Evolutionary conservation across 2,888 invertebrate species (phyloP).

Genomic region (Acrocyrtus sp.): DNA sequence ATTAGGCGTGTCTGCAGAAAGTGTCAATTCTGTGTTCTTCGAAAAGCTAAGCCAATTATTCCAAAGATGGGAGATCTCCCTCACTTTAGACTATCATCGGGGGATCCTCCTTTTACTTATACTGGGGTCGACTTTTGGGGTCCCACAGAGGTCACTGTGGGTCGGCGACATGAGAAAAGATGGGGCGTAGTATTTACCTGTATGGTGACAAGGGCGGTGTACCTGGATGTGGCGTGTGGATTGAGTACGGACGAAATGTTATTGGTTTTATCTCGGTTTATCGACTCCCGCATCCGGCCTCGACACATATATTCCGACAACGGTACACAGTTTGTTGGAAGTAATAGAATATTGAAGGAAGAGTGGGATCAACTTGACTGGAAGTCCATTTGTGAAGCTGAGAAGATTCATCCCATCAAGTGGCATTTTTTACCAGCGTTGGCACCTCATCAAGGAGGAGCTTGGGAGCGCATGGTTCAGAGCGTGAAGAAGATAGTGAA

Average conservation of each 20-base stretch:
- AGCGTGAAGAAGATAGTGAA: neutral
- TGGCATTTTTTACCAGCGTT: neutral
- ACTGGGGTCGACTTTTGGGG: slow-evolving; percentile 53
- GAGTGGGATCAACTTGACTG: neutral
- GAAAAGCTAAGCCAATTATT: slow-evolving; percentile 45
- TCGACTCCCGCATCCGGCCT: neutral
- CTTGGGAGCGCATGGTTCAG: slow-evolving; percentile 3
- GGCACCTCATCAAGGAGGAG: neutral
- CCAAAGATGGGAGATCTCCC: slow-evolving; percentile 64
- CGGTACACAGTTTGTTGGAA: slow-evolving; percentile 52
- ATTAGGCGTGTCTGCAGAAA: slow-evolving; percentile 13
- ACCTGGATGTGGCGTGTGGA: slow-evolving; percentile 42
- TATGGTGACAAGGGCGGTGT: slow-evolving; percentile 34
- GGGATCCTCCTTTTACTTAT: slow-evolving; percentile 61
- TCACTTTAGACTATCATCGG: slow-evolving; percentile 46
- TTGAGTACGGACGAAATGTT: slow-evolving; percentile 38
- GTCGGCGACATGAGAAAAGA: neutral
- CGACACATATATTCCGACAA: slow-evolving; percentile 40
- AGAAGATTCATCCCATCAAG: neutral
- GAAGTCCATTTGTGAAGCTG: neutral
- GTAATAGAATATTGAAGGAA: slow-evolving; percentile 20
- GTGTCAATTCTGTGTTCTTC: slow-evolving; percentile 40
- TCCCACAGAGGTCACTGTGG: slow-evolving; percentile 51
- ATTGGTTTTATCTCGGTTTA: slow-evolving; percentile 19
- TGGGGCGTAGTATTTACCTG: slow-evolving; percentile 20